phyloP scores from a whole-genome alignment of 2,113 vertebrate species.

The Coreoperca whiteheadi region DNA sequence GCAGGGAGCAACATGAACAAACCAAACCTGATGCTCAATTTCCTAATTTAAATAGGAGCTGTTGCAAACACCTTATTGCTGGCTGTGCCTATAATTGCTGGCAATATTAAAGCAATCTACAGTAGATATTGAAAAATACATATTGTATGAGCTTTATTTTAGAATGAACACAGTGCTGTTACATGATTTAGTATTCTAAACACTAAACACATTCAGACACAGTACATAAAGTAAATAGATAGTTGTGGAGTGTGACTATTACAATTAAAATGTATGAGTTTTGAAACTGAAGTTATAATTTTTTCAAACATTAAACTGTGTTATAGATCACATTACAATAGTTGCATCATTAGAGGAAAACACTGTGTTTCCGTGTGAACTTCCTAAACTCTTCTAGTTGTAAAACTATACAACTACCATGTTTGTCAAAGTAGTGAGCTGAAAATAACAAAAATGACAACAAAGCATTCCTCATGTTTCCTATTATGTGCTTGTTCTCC shows the following conservation, averaged over 20 bases:
- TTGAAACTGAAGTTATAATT: neutral
- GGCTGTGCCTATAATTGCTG: conserved; percentile 23
- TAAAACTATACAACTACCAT: neutral
- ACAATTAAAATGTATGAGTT: neutral
- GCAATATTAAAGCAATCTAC: conserved; percentile 38
- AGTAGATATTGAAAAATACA: conserved; percentile 27
- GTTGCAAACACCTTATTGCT: conserved; percentile 30
- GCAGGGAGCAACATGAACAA: conserved; percentile 41
- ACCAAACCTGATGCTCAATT: conserved; percentile 34
- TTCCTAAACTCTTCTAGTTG: neutral
- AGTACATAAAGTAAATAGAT: neutral
- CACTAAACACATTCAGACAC: conserved; percentile 4
- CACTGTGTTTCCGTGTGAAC: neutral
- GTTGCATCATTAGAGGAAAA: conserved; percentile 4
- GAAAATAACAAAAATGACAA: neutral
- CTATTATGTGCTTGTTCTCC: neutral
- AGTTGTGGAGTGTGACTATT: neutral
- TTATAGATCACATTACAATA: neutral
- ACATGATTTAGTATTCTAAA: neutral
- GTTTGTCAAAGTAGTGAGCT: neutral
- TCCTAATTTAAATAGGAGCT: conserved; percentile 38
- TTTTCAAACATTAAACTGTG: neutral
- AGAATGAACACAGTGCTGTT: neutral
- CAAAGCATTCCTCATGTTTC: neutral
- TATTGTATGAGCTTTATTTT: conserved; percentile 25